These are phyloP conservation scores for Gallirallus australis DNA, from an alignment of 2,797 vertebrate species.

Conservation along the genomic window DNA sequence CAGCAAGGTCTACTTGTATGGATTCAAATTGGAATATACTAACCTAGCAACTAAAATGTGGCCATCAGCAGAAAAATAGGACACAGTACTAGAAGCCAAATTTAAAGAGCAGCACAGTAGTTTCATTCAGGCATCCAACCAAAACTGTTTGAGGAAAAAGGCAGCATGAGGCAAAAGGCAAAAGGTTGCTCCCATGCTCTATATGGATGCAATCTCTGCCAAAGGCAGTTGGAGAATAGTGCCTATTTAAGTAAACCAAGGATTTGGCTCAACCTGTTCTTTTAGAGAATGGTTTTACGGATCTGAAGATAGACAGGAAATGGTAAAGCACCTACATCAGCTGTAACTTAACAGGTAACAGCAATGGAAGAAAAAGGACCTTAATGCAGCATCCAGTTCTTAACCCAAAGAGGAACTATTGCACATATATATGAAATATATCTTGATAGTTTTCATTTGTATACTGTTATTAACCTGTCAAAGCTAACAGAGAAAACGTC, in stretches of 20 bases:
- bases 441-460: not conserved
- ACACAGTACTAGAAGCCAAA: not conserved
- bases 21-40: not conserved
- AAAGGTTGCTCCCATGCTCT: not conserved
- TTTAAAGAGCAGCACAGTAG: not conserved
- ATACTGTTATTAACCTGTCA: not conserved
- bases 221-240: not conserved
- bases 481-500: not conserved
- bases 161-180: not conserved
- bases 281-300: not conserved
- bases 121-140: not conserved
- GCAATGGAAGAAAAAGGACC: not conserved
- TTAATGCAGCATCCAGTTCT: not conserved
- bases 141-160: not conserved
- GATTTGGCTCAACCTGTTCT: not conserved
- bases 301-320: not conserved
- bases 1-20: not conserved
- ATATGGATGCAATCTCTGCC: not conserved
- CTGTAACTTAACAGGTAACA: not conserved
- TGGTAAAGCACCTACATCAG: not conserved
- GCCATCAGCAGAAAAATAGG: not conserved
- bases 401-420: not conserved
- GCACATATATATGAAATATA: not conserved
- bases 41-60: not conserved
- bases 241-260: not conserved